These are phyloP conservation scores for Cordylochernes scorpioides DNA, from an alignment of 2,888 invertebrate species.

Conservation along the genomic window DNA sequence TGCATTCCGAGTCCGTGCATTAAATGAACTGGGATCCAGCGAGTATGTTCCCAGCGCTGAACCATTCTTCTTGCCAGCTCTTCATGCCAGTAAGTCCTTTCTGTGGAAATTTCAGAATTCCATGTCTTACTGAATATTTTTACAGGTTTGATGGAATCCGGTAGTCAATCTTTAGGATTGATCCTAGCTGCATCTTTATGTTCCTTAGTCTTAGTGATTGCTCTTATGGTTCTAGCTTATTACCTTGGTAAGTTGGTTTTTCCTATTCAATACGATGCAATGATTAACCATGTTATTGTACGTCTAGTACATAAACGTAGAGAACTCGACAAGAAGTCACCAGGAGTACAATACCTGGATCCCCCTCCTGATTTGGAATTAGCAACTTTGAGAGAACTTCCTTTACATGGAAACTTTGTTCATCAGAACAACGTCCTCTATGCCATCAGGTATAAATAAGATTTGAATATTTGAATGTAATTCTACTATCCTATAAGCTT, in stretches of 20 bases:
- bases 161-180: too few species aligned
- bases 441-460: conserved; percentile 27
- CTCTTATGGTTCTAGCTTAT: too few species aligned
- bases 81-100: too few species aligned
- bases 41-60: conserved; percentile 39
- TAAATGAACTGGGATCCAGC: conserved; percentile 56
- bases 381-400: conserved; percentile 56
- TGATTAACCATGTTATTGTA: conserved; percentile 15
- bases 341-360: conserved; percentile 28
- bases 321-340: conserved; percentile 35
- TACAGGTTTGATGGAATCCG: too few species aligned
- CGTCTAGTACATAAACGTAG: conserved; percentile 9
- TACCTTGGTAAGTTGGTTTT: too few species aligned
- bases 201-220: too few species aligned
- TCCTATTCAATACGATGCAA: too few species aligned
- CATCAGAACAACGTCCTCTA: conserved; percentile 64
- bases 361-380: conserved; percentile 33
- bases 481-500: too few species aligned
- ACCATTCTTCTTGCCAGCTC: conserved; percentile 30
- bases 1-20: conserved; percentile 45
- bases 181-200: too few species aligned
- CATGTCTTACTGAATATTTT: too few species aligned
- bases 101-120: too few species aligned
- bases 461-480: too few species aligned
- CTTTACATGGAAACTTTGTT: conserved; percentile 39